Base-by-base conservation (phyloP, 2,797 vertebrate species). In the Tangara arthus region DNA sequence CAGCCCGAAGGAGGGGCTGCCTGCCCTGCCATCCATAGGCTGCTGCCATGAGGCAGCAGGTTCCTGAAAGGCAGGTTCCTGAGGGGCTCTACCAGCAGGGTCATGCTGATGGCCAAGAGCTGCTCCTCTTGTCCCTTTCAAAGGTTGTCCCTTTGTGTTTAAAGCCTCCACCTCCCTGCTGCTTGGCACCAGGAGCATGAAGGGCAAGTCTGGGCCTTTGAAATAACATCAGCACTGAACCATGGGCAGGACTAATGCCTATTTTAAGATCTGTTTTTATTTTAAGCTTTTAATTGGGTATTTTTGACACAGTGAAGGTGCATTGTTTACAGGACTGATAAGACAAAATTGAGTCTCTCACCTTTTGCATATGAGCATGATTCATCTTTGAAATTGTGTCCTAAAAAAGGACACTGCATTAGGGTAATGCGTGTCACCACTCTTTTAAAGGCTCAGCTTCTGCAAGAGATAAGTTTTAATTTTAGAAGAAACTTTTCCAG, bases 291-390 rank as follows among this genome's bases (percentile, higher is more conserved):
- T 94, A 94, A 82, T 82, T 94, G 46, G 69, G n/a, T 94, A 57
- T 92, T 93, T 95, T 78, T 83, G 88, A 72, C 80, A 88, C 61
- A 78, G 46, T 79, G 46, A 82, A 95, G 73, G 83, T 30, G 14
- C 75, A 65, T 70, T 69, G 63, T 89, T 95, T 87, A 86, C 8
- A 4, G 46, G 59, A 93, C 57, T 26, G 24, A 52, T 79, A 90
- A 92, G 26, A 94, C 89, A 97, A 96, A 96, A 96, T 94, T 96
- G 94, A 79, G 87, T 90, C 64, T 91, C 71, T 95, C 61, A 94
- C 75, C 81, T 96, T 95, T 96, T 5, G 7, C 86, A 91, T 75
- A 61, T 77, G 87, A 94, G 61, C 46, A n/a, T 94, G 95, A 96
- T 95, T 94, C 82, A 93, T 94, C 78, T 93, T 95, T 82, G 47